Conservation (phyloP, 2,797 vertebrate species). For the Lophura swinhoii region DNA sequence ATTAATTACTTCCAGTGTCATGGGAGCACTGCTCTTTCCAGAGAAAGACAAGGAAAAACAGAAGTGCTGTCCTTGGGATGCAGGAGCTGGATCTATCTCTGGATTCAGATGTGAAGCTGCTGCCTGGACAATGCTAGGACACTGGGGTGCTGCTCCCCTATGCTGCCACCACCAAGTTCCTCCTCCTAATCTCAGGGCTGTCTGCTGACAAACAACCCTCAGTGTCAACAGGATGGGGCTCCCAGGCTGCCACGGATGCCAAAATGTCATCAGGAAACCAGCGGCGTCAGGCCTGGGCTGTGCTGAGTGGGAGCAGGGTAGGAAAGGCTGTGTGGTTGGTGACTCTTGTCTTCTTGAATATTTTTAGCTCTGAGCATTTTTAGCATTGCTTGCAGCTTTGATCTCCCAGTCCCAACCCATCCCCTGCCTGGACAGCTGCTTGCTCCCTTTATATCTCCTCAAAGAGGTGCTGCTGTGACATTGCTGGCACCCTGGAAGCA, state of each 20-base stretch:
- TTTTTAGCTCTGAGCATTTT: not conserved
- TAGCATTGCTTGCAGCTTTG: rapidly evolving
- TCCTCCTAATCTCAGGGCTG: constrained; percentile 13
- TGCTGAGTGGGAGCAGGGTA: not conserved
- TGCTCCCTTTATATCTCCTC: not conserved
- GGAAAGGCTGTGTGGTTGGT: not conserved
- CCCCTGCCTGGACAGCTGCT: not conserved
- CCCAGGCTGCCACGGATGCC: rapidly evolving
- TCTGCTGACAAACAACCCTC: constrained; percentile 10
- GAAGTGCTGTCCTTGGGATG: not conserved
- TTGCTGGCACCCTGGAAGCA: not conserved
- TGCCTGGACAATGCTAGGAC: not conserved
- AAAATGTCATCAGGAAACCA: not conserved
- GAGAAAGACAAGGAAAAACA: not conserved
- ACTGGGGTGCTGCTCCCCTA: not conserved
- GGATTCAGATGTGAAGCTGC: not conserved
- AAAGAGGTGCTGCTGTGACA: not conserved
- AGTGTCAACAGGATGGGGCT: constrained; percentile 20
- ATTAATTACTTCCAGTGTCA: not conserved
- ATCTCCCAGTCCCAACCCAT: not conserved
- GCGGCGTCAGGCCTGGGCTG: not conserved
- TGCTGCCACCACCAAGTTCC: not conserved
- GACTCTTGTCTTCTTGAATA: not conserved
- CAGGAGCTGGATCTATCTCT: not conserved
- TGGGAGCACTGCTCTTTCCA: not conserved